Conservation (phyloP, 2,888 invertebrate species). For the Nebria brevicollis region DNA sequence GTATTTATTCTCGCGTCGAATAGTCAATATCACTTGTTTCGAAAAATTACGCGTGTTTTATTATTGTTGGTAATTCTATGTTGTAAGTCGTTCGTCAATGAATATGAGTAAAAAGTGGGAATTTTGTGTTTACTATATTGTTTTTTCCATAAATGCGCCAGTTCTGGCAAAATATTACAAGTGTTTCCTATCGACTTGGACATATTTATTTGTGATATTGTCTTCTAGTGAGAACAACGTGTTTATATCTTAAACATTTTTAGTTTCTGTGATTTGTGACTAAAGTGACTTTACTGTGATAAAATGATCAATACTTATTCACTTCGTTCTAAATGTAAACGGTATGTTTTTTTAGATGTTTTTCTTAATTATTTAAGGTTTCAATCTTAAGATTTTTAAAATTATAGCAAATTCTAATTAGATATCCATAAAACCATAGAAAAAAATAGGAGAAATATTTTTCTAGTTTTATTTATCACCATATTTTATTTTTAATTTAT, state of each 20-base stretch:
- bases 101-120: neutral
- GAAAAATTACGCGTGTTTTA: neutral
- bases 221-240: neutral
- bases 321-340: slow-evolving; percentile 30
- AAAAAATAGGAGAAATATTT: no score
- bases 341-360: slow-evolving; percentile 19
- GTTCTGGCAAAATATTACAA: slow-evolving; percentile 3
- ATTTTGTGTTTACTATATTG: neutral
- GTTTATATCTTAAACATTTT: neutral
- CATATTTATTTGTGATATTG: neutral
- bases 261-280: neutral
- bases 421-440: no score
- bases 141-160: neutral
- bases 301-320: slow-evolving; percentile 28
- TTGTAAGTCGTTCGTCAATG: neutral
- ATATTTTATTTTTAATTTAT: no score
- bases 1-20: neutral
- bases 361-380: neutral
- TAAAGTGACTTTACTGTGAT: neutral
- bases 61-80: neutral
- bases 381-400: neutral
- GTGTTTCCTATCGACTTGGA: neutral
- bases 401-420: no score
- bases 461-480: no score
- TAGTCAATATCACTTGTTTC: neutral